Percentiles rank a stretch among this genome's conserved stretches.
Conservation (phyloP, 2,113 vertebrate genomes). For the Notiomystis cincta region DNA sequence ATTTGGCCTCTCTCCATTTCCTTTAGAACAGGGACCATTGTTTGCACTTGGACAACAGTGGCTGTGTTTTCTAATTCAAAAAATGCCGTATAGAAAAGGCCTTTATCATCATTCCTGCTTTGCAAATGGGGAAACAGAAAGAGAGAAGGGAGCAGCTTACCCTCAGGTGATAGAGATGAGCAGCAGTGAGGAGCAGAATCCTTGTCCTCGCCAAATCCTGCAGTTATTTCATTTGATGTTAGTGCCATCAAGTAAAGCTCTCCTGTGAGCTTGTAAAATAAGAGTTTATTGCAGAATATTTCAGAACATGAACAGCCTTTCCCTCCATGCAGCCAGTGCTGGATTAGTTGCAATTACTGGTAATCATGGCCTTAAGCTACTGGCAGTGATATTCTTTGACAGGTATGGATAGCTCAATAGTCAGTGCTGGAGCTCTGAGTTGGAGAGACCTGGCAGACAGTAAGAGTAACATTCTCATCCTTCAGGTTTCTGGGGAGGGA, state of each 20-base stretch:
- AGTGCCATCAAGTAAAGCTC: not conserved
- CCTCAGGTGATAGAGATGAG: not conserved
- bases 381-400: not conserved
- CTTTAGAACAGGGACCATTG: constrained; percentile 3
- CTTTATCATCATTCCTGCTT: not conserved
- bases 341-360: not conserved
- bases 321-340: not conserved
- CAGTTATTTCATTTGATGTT: not conserved
- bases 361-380: not conserved
- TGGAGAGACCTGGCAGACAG: not conserved
- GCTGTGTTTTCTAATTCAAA: constrained; percentile 1
- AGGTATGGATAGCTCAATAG: not conserved
- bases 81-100: not conserved
- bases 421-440: not conserved
- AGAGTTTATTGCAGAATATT: not conserved
- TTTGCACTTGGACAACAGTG: constrained; percentile 15
- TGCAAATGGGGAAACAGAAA: not conserved
- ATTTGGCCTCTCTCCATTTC: not conserved
- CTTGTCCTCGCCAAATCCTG: fast-evolving
- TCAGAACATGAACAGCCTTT: not conserved
- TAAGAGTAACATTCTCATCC: not conserved
- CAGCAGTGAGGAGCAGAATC: not conserved
- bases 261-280: not conserved
- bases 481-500: not conserved
- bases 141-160: not conserved